A percentile compares a stretch with the other conserved stretches of the same genome.
Conservation (phyloP, 2,797 vertebrate genomes). For the Artibeus lituratus region DNA sequence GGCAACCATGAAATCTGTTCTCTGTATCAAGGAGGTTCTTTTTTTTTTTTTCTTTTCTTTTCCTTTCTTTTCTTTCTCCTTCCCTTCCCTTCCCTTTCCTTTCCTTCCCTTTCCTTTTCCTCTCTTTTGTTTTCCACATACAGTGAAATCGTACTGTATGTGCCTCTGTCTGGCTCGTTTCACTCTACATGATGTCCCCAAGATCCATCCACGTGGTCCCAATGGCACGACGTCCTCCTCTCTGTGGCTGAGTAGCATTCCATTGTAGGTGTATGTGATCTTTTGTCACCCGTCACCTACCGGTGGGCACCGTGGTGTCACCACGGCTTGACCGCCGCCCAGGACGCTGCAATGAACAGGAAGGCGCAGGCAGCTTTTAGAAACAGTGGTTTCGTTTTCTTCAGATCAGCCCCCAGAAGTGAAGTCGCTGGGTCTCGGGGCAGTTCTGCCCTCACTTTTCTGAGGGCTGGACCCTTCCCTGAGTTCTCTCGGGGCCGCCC, state of each 20-base stretch:
- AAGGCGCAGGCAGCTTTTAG: background rate
- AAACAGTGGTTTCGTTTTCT: background rate
- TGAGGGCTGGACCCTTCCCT: background rate
- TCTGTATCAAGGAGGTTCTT: background rate
- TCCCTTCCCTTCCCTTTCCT: too few species aligned
- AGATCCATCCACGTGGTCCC: background rate
- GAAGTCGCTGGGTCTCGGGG: background rate
- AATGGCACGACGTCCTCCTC: background rate
- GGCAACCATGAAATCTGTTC: background rate
- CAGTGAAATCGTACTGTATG: too few species aligned
- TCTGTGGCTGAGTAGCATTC: background rate
- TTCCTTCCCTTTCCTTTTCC: background rate
- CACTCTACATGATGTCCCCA: background rate
- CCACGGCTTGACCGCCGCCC: too few species aligned
- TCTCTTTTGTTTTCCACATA: background rate
- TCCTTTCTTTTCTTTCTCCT: background rate
- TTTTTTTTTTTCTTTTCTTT: too few species aligned
- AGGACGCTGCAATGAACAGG: too few species aligned
- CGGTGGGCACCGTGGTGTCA: background rate
- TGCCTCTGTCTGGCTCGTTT: background rate
- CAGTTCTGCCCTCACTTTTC: too few species aligned
- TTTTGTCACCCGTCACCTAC: background rate
- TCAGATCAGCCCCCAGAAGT: background rate
- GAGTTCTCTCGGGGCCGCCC: background rate
- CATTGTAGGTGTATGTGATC: accelerated